phyloP scores from a whole-genome alignment of 1,140 invertebrate species.

The Drosophila malerkotliana region DNA sequence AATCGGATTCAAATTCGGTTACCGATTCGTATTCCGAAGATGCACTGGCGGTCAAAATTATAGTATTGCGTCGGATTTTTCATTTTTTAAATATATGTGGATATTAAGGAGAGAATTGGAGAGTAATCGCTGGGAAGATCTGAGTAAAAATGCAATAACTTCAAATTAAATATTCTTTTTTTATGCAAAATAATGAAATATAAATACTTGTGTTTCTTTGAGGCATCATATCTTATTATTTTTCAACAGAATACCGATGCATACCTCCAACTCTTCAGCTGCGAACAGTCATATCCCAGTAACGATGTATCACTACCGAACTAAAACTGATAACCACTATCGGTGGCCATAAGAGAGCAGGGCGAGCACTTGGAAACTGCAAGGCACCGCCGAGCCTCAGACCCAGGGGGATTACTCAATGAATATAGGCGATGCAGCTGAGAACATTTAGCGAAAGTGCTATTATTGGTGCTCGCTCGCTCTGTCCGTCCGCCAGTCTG shows the following conservation, averaged over 20 bases:
- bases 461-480: slow-evolving; percentile 49
- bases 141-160: no score
- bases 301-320: slow-evolving; percentile 10
- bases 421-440: slow-evolving; percentile 39
- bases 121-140: no score
- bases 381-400: not conserved
- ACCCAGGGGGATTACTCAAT: slow-evolving; percentile 55
- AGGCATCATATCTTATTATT: no score
- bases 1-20: slow-evolving; percentile 5
- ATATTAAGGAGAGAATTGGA: no score
- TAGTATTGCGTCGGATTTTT: not conserved
- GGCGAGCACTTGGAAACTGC: slow-evolving; percentile 17
- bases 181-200: no score
- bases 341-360: slow-evolving; percentile 3
- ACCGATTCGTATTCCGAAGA: slow-evolving; percentile 28
- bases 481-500: slow-evolving; percentile 1
- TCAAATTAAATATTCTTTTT: no score
- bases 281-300: no score
- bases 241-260: no score
- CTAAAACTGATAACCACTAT: slow-evolving; percentile 60
- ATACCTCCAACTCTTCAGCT: no score
- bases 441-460: slow-evolving; percentile 65
- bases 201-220: no score
- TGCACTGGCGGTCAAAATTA: slow-evolving; percentile 7
- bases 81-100: no score